Conservation (phyloP, 37 sponge, comb jelly and placozoan species). For the Ianthella basta region DNA sequence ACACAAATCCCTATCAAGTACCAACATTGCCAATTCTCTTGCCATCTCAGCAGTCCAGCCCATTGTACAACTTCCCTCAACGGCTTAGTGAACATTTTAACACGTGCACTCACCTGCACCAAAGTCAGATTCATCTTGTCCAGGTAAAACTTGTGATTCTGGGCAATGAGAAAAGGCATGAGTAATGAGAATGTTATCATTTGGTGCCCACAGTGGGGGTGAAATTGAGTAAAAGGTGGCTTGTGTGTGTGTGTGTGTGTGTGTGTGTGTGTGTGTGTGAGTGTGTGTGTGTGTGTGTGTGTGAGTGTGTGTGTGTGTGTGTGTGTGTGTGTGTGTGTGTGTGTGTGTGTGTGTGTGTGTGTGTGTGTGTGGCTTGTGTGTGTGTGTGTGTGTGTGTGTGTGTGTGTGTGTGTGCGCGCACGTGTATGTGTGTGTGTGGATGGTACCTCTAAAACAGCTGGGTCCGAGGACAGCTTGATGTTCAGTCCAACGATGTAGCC, state of each 20-base stretch:
- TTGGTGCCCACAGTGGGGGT: too few relatives aligned
- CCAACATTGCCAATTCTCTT: neutral
- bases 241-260: too few relatives aligned
- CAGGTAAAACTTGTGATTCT: constrained; percentile 79
- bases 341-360: too few relatives aligned
- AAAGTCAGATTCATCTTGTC: constrained; percentile 93
- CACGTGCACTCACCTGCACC: constrained; percentile 73
- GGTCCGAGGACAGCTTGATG: constrained; percentile 91
- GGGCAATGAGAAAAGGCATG: neutral
- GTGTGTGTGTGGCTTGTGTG: too few relatives aligned
- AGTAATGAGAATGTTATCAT: too few relatives aligned
- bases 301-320: too few relatives aligned
- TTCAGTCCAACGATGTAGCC: constrained; percentile 96
- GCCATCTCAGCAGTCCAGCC: neutral
- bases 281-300: too few relatives aligned
- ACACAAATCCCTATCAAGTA: neutral
- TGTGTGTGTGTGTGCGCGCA: too few relatives aligned
- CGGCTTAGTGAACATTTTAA: neutral
- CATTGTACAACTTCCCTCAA: neutral
- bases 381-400: too few relatives aligned
- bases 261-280: too few relatives aligned
- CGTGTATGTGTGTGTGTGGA: constrained; percentile 4
- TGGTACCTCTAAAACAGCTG: constrained; percentile 64
- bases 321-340: too few relatives aligned
- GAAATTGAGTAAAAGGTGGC: too few relatives aligned